A percentile compares a stretch with the other conserved stretches of the same genome.
Conservation (phyloP, 1,140 invertebrate species). For the Galleria mellonella region DNA sequence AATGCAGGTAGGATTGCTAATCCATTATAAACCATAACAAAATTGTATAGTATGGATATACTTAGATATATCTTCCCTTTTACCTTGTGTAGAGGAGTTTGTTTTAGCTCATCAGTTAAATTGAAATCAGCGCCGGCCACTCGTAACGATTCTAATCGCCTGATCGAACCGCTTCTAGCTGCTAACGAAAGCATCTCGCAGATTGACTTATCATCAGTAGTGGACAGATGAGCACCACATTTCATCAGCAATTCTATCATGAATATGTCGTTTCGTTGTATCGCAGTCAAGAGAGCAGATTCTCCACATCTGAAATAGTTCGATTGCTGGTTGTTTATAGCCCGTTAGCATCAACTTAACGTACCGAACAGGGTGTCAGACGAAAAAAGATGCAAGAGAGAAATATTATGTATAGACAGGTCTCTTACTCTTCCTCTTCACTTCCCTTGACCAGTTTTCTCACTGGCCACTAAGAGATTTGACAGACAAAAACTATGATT, state of each 20-base stretch:
- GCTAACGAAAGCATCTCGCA: slow-evolving; percentile 38
- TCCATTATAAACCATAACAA: too few species aligned
- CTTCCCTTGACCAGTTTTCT: too few species aligned
- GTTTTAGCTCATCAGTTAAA: slow-evolving; percentile 35
- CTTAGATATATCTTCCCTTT: neutral
- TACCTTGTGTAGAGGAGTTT: slow-evolving; percentile 48
- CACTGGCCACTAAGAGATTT: too few species aligned
- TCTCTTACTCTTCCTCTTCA: too few species aligned
- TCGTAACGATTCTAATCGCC: slow-evolving; percentile 34
- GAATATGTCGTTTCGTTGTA: slow-evolving; percentile 31
- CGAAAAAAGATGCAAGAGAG: too few species aligned
- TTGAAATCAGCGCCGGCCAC: slow-evolving; percentile 47
- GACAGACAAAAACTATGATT: too few species aligned
- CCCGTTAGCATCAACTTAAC: too few species aligned
- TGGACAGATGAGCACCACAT: slow-evolving; percentile 48
- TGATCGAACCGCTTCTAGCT: slow-evolving; percentile 26
- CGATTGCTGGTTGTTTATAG: too few species aligned
- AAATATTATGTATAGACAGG: too few species aligned
- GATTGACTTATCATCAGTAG: slow-evolving; percentile 25
- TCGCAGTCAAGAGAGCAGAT: slow-evolving; percentile 48
- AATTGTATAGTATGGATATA: neutral
- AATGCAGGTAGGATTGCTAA: too few species aligned
- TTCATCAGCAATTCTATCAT: slow-evolving; percentile 41
- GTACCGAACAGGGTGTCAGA: too few species aligned
- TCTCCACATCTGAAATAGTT: slow-evolving; percentile 46